A percentile compares a stretch with the other conserved stretches of the same genome.
These are phyloP conservation scores for Catocala sponsa DNA, from an alignment of 2,888 invertebrate genomes.

Conservation along the genomic window DNA sequence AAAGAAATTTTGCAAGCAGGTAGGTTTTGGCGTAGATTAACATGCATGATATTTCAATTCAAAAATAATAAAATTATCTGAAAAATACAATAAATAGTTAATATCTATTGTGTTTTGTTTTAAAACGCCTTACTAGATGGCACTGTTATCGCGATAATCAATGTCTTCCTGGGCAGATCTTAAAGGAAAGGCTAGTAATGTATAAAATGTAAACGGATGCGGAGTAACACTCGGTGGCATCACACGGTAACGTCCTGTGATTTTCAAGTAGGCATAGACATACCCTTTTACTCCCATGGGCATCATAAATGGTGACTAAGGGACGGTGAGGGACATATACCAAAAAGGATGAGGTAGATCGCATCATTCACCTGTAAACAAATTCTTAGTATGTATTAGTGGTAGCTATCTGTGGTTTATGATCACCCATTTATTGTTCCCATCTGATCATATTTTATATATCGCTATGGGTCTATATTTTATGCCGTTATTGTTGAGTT, in stretches of 20 bases:
- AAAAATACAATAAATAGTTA: too few relatives aligned
- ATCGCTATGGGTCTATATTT: not conserved
- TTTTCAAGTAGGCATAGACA: conserved; percentile 9
- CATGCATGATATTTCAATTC: too few relatives aligned
- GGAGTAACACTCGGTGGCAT: conserved; percentile 1
- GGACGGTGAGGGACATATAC: conserved; percentile 23
- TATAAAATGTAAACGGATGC: not conserved
- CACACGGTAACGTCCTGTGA: conserved; percentile 11
- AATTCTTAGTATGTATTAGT: conserved; percentile 12
- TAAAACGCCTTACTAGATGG: too few relatives aligned
- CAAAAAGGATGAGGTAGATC: conserved; percentile 9
- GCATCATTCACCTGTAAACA: conserved; percentile 14
- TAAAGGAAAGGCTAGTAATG: too few relatives aligned
- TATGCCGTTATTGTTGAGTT: too few relatives aligned
- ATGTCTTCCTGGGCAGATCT: too few relatives aligned
- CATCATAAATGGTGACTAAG: conserved; percentile 32
- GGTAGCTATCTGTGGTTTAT: not conserved
- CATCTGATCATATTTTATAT: not conserved
- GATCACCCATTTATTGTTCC: not conserved
- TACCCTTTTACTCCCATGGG: conserved; percentile 22
- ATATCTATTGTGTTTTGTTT: too few relatives aligned
- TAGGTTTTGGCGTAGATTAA: too few relatives aligned
- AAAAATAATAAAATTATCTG: too few relatives aligned
- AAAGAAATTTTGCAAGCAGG: too few relatives aligned
- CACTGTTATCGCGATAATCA: too few relatives aligned